These are phyloP conservation scores for Cyprinodon variegatus DNA, from an alignment of 2,113 vertebrate species.

Conservation along the genomic window DNA sequence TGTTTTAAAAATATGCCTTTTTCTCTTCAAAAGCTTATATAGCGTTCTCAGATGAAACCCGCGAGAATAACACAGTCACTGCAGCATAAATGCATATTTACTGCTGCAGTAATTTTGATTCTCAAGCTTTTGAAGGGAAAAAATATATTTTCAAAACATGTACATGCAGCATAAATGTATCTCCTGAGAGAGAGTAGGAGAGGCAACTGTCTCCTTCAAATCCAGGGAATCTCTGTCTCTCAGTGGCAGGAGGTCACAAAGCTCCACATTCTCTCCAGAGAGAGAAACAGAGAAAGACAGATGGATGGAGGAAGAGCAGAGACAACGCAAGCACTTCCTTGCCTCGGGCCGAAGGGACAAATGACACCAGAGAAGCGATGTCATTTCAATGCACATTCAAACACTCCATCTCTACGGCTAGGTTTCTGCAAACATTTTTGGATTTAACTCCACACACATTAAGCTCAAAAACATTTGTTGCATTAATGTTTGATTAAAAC, in stretches of 20 bases:
- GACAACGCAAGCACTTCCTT: constrained; percentile 38
- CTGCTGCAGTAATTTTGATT: constrained; percentile 10
- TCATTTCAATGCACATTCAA: constrained; percentile 25
- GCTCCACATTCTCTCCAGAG: constrained; percentile 36
- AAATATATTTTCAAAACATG: constrained; percentile 12
- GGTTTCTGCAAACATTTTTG: background rate
- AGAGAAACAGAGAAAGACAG: constrained; percentile 42
- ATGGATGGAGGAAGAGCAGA: constrained; percentile 21
- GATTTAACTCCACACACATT: background rate
- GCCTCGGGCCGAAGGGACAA: constrained; percentile 55
- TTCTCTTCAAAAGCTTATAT: no score
- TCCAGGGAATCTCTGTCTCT: constrained; percentile 59
- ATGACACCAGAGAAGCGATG: constrained; percentile 56
- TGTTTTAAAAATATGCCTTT: no score
- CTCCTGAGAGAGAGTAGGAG: constrained; percentile 33
- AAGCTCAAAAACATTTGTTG: constrained; percentile 9
- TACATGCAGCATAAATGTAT: constrained; percentile 28
- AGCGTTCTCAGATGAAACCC: no score
- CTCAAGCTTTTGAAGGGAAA: constrained; percentile 14
- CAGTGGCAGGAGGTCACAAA: constrained; percentile 55
- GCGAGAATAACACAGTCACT: no score
- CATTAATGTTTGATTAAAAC: constrained; percentile 19
- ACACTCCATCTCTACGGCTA: background rate
- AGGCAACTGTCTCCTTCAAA: constrained; percentile 52
- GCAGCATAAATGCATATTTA: background rate